A percentile compares a stretch with the other conserved stretches of the same genome.
Evolutionary conservation across 2,888 invertebrate genomes (phyloP).

Genomic region (Phalangium opilio): DNA sequence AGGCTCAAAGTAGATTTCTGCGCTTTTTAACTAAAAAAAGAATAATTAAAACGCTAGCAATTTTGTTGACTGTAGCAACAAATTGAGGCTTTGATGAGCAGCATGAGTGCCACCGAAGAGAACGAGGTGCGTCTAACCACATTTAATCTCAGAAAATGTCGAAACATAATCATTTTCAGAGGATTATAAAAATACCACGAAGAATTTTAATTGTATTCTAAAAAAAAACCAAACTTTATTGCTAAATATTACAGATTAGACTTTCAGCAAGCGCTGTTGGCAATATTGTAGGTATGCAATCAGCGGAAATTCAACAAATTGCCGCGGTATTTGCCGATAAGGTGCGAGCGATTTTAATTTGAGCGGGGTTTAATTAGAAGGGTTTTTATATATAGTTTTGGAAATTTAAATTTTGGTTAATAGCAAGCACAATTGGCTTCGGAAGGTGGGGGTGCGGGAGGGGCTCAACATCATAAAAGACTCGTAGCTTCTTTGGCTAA

Average conservation of each 20-base stretch:
- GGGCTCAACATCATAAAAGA: conserved; percentile 31
- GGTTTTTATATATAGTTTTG: too few relatives aligned
- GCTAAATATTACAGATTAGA: conserved; percentile 20
- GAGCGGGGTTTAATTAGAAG: too few relatives aligned
- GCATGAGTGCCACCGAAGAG: conserved; percentile 30
- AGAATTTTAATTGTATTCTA: too few relatives aligned
- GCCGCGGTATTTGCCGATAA: conserved; percentile 55
- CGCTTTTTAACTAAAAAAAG: too few relatives aligned
- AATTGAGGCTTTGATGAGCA: conserved; percentile 30
- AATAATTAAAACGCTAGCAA: too few relatives aligned
- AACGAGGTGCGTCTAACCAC: conserved; percentile 24
- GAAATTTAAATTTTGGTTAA: too few relatives aligned
- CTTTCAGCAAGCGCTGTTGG: conserved; percentile 35
- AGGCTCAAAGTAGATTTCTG: too few relatives aligned
- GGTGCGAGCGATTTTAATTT: conserved; percentile 24
- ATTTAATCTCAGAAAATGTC: neutral
- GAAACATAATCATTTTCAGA: neutral
- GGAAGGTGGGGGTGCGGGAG: conserved; percentile 28
- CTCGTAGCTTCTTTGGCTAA: conserved; percentile 27
- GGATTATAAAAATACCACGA: too few relatives aligned
- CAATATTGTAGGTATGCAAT: conserved; percentile 42
- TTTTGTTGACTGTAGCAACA: conserved; percentile 21
- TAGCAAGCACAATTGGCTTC: conserved; percentile 31
- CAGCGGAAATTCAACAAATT: conserved; percentile 47
- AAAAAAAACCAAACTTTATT: neutral